These are phyloP conservation scores for Papilio dardanus DNA, from an alignment of 1,140 invertebrate genomes.

Conservation along the genomic window DNA sequence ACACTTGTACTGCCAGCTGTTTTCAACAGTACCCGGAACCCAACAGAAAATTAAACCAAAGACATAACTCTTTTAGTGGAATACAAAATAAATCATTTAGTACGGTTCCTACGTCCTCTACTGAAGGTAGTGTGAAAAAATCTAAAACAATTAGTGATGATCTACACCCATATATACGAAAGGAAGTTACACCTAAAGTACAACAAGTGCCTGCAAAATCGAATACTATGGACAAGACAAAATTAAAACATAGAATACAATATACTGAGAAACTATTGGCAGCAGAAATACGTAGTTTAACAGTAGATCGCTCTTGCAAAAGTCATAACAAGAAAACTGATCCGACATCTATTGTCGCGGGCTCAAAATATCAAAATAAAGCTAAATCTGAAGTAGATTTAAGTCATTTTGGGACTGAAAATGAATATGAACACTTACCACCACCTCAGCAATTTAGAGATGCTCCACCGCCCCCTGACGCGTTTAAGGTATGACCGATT, in stretches of 20 bases:
- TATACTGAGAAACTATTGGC: constrained; percentile 81
- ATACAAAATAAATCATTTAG: constrained; percentile 70
- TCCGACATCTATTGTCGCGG: constrained; percentile 50
- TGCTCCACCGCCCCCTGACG: constrained; percentile 88
- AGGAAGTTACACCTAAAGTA: constrained; percentile 73
- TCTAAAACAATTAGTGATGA: constrained; percentile 76
- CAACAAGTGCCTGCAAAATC: constrained; percentile 58
- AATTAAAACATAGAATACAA: constrained; percentile 78
- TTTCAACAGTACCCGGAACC: constrained; percentile 63
- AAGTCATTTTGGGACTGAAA: constrained; percentile 80
- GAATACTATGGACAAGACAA: constrained; percentile 64
- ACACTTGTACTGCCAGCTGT: constrained; percentile 72
- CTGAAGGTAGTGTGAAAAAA: constrained; percentile 73
- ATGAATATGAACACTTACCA: constrained; percentile 90
- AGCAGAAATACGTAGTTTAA: constrained; percentile 78
- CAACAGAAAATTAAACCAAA: constrained; percentile 66
- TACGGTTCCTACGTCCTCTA: constrained; percentile 56
- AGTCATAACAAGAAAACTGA: constrained; percentile 54
- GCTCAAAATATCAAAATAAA: constrained; percentile 78
- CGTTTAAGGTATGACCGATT: constrained; percentile 81
- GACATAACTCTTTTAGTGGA: constrained; percentile 81
- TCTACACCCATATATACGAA: constrained; percentile 79
- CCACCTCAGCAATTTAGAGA: constrained; percentile 94
- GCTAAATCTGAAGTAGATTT: constrained; percentile 83
- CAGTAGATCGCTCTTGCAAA: constrained; percentile 76